These are phyloP conservation scores for Tenthredo distinguenda DNA, from an alignment of 2,888 invertebrate species.

Conservation along the genomic window DNA sequence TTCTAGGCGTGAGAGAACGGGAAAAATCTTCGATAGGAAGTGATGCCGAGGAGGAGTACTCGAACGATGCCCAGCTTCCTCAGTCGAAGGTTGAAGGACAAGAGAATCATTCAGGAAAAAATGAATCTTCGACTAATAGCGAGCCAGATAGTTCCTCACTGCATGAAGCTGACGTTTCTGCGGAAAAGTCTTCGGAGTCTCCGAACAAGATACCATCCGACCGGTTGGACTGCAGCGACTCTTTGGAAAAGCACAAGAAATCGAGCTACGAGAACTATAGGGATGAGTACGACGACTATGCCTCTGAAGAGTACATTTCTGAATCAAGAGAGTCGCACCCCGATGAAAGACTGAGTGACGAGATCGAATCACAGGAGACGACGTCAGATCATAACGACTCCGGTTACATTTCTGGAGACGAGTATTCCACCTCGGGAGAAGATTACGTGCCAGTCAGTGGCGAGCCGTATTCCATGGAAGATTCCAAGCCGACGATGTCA, in stretches of 20 bases:
- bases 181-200: conserved; percentile 57
- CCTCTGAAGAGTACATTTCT: conserved; percentile 44
- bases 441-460: conserved; percentile 25
- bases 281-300: conserved; percentile 53
- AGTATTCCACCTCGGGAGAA: conserved; percentile 30
- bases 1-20: conserved; percentile 10
- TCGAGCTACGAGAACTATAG: conserved; percentile 48
- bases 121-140: conserved; percentile 50
- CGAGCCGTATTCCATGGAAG: conserved; percentile 41
- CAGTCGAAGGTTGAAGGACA: conserved; percentile 32
- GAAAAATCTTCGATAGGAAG: conserved; percentile 38
- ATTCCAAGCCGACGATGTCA: conserved; percentile 35
- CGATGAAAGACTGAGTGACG: conserved; percentile 2
- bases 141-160: conserved; percentile 27
- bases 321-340: conserved; percentile 25
- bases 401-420: neutral
- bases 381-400: conserved; percentile 32
- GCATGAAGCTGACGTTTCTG: conserved; percentile 46
- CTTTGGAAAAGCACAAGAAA: conserved; percentile 29
- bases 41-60: neutral
- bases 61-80: conserved; percentile 17
- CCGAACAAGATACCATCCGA: conserved; percentile 55
- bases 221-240: conserved; percentile 48
- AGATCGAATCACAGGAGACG: conserved; percentile 14
- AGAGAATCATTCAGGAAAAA: conserved; percentile 54